These are phyloP conservation scores for Hemicentrotus pulcherrimus DNA, from an alignment of 35 echinoderm and acorn worm species.

Conservation along the genomic window DNA sequence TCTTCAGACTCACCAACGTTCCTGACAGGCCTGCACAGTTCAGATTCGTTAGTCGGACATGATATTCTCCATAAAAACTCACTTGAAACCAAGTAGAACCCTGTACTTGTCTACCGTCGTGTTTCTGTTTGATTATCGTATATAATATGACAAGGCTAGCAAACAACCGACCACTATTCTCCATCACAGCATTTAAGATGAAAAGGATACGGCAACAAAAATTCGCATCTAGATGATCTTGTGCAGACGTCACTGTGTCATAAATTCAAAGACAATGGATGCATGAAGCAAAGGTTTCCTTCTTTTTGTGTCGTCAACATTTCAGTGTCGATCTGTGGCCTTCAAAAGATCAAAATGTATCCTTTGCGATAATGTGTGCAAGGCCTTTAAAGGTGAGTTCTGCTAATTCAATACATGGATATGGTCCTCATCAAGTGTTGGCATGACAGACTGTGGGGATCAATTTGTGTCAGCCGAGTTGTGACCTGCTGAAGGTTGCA, in stretches of 20 bases:
- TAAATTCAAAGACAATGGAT: background rate
- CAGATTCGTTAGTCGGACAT: conserved; percentile 73
- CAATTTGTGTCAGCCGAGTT: background rate
- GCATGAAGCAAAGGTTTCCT: background rate
- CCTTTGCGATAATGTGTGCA: background rate
- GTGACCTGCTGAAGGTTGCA: background rate
- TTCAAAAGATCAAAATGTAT: background rate
- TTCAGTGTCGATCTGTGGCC: background rate
- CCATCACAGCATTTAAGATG: background rate
- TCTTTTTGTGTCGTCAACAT: background rate
- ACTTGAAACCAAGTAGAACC: background rate
- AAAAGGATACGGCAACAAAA: background rate
- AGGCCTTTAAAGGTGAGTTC: background rate
- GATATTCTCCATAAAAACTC: conserved; percentile 21
- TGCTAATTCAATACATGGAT: background rate
- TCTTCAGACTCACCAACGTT: conserved; percentile 73
- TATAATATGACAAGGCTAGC: background rate
- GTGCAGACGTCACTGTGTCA: background rate
- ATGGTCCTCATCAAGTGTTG: background rate
- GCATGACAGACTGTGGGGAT: background rate
- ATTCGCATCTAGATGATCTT: background rate
- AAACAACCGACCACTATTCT: background rate
- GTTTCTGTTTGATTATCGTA: background rate
- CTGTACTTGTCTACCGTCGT: background rate
- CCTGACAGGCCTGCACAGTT: conserved; percentile 75